Evolutionary conservation across 2,888 invertebrate genomes (phyloP).

Genomic region (Sthenelais limicola): DNA sequence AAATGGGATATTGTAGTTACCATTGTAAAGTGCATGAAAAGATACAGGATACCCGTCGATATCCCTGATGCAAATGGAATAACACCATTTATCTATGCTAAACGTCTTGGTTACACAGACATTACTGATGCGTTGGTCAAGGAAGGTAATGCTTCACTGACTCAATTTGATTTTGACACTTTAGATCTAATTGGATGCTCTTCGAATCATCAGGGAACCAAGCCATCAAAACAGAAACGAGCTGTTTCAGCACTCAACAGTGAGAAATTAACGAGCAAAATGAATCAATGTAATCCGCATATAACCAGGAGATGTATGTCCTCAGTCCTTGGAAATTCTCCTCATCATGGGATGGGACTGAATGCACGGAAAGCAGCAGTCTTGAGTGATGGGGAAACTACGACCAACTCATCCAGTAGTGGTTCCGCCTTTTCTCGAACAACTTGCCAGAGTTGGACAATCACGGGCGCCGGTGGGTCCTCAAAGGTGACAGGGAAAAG

Average conservation of each 20-base stretch:
- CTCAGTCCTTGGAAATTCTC: too few species aligned
- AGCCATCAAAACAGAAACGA: neutral
- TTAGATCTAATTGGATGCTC: neutral
- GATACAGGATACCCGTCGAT: slow-evolving; percentile 22
- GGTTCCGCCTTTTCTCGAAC: too few species aligned
- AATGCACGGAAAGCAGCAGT: slow-evolving; percentile 7
- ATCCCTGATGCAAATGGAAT: slow-evolving; percentile 17
- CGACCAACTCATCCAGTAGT: too few species aligned
- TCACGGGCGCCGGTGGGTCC: too few species aligned
- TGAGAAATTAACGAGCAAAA: neutral
- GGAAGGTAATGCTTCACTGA: slow-evolving; percentile 8
- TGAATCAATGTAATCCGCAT: neutral
- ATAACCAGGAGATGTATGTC: too few species aligned
- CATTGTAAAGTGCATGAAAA: slow-evolving; percentile 7
- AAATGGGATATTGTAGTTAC: neutral
- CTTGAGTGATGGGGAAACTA: too few species aligned
- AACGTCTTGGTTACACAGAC: neutral
- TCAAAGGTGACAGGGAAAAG: too few species aligned
- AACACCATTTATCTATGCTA: slow-evolving; percentile 19
- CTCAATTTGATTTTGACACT: slow-evolving; percentile 18
- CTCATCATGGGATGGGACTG: too few species aligned
- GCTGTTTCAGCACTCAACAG: neutral
- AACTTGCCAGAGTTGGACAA: too few species aligned
- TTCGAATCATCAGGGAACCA: neutral
- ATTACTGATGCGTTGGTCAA: slow-evolving; percentile 1